Evolutionary conservation across 2,113 vertebrate species (phyloP).

Genomic region (Shinisaurus crocodilurus): DNA sequence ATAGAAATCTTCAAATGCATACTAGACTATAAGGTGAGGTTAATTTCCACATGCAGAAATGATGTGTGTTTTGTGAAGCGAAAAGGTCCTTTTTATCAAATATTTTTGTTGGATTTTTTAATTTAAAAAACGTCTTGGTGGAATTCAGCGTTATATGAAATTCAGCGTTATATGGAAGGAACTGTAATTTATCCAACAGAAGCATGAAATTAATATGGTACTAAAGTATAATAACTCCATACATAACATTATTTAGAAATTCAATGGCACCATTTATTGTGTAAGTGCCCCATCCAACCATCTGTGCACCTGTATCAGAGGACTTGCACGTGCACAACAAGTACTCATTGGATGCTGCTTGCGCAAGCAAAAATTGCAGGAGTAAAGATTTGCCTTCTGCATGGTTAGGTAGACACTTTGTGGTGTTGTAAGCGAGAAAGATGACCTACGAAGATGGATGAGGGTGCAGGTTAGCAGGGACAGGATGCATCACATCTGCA

Average conservation of each 20-base stretch:
- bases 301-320: background rate
- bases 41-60: conserved; percentile 70
- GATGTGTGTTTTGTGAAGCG: conserved; percentile 73
- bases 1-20: conserved; percentile 77
- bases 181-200: conserved; percentile 8
- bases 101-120: conserved; percentile 43
- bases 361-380: background rate
- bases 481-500: too few species aligned
- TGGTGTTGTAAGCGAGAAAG: background rate
- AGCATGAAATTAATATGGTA: conserved; percentile 7
- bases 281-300: too few species aligned
- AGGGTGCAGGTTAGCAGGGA: background rate
- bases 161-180: conserved; percentile 6
- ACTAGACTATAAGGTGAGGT: conserved; percentile 67
- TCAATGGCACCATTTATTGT: background rate
- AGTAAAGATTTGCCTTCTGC: background rate
- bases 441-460: background rate
- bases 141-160: conserved; percentile 7
- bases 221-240: background rate
- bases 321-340: background rate
- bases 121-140: background rate
- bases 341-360: background rate
- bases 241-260: background rate
- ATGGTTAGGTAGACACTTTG: background rate
- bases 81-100: conserved; percentile 74